Conservation (phyloP, 1,140 invertebrate species). For the Popillia japonica region DNA sequence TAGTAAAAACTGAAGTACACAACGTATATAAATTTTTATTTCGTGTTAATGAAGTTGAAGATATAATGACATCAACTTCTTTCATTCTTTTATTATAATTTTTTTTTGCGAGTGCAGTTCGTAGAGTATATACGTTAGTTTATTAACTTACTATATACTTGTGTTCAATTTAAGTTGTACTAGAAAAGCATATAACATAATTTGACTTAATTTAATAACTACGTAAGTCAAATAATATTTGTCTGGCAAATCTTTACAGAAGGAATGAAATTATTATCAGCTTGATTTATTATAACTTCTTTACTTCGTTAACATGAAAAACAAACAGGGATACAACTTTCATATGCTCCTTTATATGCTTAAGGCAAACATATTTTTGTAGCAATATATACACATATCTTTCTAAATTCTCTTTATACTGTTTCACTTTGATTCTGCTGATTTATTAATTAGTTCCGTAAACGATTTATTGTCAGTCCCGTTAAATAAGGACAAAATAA, state of each 20-base stretch:
- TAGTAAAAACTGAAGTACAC: not conserved
- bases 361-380: slow-evolving; percentile 11
- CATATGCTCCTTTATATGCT: not conserved
- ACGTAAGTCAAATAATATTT: too few species aligned
- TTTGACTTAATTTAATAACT: too few species aligned
- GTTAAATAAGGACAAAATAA: slow-evolving; percentile 13
- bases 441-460: not conserved
- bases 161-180: too few species aligned
- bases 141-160: too few species aligned
- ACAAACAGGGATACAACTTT: not conserved
- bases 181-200: too few species aligned
- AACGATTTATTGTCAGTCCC: slow-evolving; percentile 27
- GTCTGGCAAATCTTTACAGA: too few species aligned
- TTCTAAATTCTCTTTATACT: slow-evolving; percentile 2
- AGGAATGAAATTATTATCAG: not conserved
- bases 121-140: too few species aligned
- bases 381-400: not conserved
- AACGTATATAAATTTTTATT: not conserved
- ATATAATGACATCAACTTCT: not conserved
- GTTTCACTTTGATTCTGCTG: not conserved
- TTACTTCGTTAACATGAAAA: slow-evolving; percentile 21
- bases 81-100: too few species aligned
- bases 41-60: not conserved
- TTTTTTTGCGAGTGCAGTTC: too few species aligned
- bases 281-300: not conserved